Percentiles rank a stretch among this genome's conserved stretches.
Conservation (phyloP, 2,888 invertebrate genomes). For the Diaperis boleti region DNA sequence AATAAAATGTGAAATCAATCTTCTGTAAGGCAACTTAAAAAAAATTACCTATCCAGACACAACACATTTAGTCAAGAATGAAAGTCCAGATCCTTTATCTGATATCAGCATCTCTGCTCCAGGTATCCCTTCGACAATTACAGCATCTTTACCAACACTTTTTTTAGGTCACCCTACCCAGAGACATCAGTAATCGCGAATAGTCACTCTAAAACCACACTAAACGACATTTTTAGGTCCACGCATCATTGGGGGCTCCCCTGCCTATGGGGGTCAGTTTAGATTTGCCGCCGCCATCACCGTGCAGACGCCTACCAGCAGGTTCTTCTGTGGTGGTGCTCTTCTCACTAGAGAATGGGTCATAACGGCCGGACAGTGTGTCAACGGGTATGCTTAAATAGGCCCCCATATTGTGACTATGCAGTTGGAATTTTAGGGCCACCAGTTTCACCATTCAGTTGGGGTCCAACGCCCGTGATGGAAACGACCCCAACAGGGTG, state of each 20-base stretch:
- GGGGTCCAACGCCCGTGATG: constrained; percentile 2
- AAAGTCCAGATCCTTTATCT: too few species aligned
- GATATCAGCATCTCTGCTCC: too few species aligned
- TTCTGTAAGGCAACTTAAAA: too few species aligned
- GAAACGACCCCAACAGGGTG: constrained; percentile 1
- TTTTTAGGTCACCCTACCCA: too few species aligned
- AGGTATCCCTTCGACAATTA: too few species aligned
- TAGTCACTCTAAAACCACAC: not conserved
- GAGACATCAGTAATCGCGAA: too few species aligned
- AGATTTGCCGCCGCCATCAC: constrained; percentile 14
- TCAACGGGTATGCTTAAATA: not conserved
- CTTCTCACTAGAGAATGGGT: constrained; percentile 6
- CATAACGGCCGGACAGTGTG: constrained; percentile 9
- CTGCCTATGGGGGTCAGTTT: not conserved
- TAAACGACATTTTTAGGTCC: not conserved
- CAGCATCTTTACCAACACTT: too few species aligned
- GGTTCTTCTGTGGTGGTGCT: constrained; percentile 10
- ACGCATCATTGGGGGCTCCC: constrained; percentile 7
- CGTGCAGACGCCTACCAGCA: not conserved
- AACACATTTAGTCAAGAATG: too few species aligned
- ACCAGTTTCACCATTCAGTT: not conserved
- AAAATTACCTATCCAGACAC: too few species aligned
- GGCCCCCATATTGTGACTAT: not conserved
- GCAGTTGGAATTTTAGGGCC: not conserved
- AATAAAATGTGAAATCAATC: too few species aligned